Evolutionary conservation across 2,113 vertebrate species (phyloP), one percentile per base, ranked within the genome.

Genomic region (Mirounga angustirostris): DNA sequence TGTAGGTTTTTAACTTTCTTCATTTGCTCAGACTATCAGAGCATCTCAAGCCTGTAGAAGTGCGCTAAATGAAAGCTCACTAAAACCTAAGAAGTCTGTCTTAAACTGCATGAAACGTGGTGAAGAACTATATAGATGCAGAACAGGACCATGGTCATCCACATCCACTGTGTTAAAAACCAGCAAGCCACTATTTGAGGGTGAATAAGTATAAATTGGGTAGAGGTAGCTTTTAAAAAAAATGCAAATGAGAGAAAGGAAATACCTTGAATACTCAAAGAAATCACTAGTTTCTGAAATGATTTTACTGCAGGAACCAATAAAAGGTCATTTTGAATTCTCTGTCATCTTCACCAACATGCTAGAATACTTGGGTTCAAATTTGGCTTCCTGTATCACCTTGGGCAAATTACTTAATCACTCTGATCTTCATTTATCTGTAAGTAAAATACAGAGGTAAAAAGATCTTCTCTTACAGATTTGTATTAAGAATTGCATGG

Each of bases 201-300:
- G 33, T 81, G 40, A 46, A 73, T 43, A 30, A 79, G 10, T 40
- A 85, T 11, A 71, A 96, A 78, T 28, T 1, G 22, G 65, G 13
- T 36, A 10, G 18, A 46, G 36, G 19, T 52, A 67, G 61, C 59
- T 76, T 15, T n/a, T n/a, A 2, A 63, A 79, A 73, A 73, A 90
- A 22, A 18, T 46, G 0, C 2, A 56, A 28, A 21, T 43, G 46
- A 54, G 18, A 61, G 22, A 95, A 89, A 85, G 19, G 4, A 63
- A 89, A 8, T 85, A 22, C 86, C 19, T 50, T 69, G 73, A 80
- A 58, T 36, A 81, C 16, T 19, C 28, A 58, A 58, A 92, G 40
- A 79, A 97, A 78, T 36, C n/a, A 69, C n/a, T 71, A 12, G 36
- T 94, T 80, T 89, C 61, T 83, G 14, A 91, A 88, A 59, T 54